A percentile compares a stretch with the other conserved stretches of the same genome.
Conservation (phyloP, 2,888 invertebrate species). For the Cyclophora albipunctata region DNA sequence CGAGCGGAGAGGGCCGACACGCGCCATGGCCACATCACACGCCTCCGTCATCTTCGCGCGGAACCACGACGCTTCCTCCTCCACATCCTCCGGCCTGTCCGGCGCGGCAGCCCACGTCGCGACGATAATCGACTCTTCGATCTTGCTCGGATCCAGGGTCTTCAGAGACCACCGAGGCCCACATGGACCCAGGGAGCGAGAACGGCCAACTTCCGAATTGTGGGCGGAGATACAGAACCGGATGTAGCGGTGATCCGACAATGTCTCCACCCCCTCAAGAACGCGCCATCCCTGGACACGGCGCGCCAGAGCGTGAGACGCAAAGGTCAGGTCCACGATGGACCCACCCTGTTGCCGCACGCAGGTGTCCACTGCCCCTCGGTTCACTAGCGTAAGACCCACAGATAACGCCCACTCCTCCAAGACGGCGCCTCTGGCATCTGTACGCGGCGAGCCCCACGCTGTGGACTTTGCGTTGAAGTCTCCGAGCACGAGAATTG, state of each 20-base stretch:
- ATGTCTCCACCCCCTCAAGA: background rate
- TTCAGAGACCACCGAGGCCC: slow-evolving; percentile 3
- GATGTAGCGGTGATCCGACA: slow-evolving; percentile 3
- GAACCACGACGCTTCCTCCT: background rate
- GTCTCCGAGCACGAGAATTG: slow-evolving; percentile 1
- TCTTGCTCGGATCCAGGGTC: background rate
- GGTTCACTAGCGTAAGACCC: slow-evolving; percentile 9
- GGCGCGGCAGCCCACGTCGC: background rate
- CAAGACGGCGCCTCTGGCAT: background rate
- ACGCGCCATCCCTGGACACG: slow-evolving; percentile 3
- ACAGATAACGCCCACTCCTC: slow-evolving; percentile 10
- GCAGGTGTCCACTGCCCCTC: slow-evolving; percentile 11
- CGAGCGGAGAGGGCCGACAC: background rate
- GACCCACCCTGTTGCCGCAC: slow-evolving; percentile 2
- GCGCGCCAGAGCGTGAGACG: background rate
- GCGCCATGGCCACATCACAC: background rate
- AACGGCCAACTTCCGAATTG: background rate
- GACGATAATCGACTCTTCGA: background rate
- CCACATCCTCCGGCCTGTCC: background rate
- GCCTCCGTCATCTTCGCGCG: background rate
- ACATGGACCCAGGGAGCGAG: background rate
- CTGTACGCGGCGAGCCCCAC: slow-evolving; percentile 11
- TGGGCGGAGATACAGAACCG: slow-evolving; percentile 3
- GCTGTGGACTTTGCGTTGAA: slow-evolving; percentile 14
- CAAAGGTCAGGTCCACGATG: slow-evolving; percentile 3